Evolutionary conservation across 2,797 vertebrate species (phyloP), one percentile per base, ranked within the genome.

Genomic region (Sebastes ruberrimus): DNA sequence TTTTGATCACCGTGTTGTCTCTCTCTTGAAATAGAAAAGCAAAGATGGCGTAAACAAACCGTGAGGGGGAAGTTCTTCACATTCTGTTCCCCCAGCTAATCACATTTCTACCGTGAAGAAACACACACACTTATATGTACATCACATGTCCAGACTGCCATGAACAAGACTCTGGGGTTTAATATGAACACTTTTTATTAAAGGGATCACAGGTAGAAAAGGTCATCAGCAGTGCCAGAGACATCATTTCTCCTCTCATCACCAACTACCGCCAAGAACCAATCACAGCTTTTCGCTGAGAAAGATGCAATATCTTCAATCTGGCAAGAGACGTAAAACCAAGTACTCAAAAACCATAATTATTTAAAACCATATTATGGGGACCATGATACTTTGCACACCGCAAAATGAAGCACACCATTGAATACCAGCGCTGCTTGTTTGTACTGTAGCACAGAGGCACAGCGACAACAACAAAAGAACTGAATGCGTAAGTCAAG

Each of bases 151-250:
- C 9, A 61, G 11, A 91, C 80, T 7, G 93, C 73, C 78, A 89
- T 60, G 42, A 61, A 66, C 25, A 57, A 69, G 27, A 73, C 74
- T 60, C 11, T 0, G 9, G 18, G 4, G 23, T 77, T 90, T 84
- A 76, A 88, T 93, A 93, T 89, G 79, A 93, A 94, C 88, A 95
- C 89, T 92, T 96, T 46, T 95, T 95, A 96, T 96, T 95, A 95
- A 95, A 95, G 94, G 86, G 93, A 92, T 94, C 81, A 94, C 90
- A 90, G 88, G 86, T 93, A 93, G 86, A 95, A 94, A 93, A 90
- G 79, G 78, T 89, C 85, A 83, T 89, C 86, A 91, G 88, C 89
- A 91, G 87, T 82, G 81, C 80, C 84, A 85, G 79, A 84, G 81
- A 92, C 71, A 82, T 77, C 80, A 76, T 73, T 72, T 78, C 75